Conservation (phyloP, 2,888 invertebrate genomes). For the Caenorhabditis auriculariae region DNA sequence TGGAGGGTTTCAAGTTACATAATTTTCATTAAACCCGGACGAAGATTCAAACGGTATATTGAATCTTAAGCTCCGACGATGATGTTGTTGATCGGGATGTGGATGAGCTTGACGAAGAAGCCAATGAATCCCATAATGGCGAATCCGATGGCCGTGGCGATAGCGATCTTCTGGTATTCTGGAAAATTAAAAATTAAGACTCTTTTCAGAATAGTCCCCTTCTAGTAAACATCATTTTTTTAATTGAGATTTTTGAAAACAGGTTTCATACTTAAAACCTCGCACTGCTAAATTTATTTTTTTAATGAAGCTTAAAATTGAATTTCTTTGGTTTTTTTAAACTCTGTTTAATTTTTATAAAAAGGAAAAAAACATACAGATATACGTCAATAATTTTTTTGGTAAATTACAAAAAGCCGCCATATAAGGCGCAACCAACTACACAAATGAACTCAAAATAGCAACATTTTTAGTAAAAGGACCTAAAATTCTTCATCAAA, state of each 20-base stretch:
- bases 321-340: too few species aligned
- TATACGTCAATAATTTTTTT: too few species aligned
- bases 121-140: slow-evolving; percentile 99
- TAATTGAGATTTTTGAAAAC: background rate
- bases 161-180: slow-evolving; percentile 99
- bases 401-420: too few species aligned
- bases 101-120: slow-evolving; percentile 98
- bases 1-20: background rate
- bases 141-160: slow-evolving; percentile 98
- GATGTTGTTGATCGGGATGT: slow-evolving; percentile 85
- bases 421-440: too few species aligned
- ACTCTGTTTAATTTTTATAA: too few species aligned
- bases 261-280: too few species aligned
- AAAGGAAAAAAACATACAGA: too few species aligned
- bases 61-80: slow-evolving; percentile 66
- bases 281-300: too few species aligned
- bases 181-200: slow-evolving; percentile 24
- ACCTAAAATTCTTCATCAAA: too few species aligned
- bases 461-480: too few species aligned
- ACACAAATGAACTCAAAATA: too few species aligned
- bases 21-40: background rate
- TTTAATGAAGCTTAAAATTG: too few species aligned
- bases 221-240: background rate
- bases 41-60: background rate
- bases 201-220: background rate